Conservation (phyloP, 2,888 invertebrate genomes). For the Polymixis lichenea region DNA sequence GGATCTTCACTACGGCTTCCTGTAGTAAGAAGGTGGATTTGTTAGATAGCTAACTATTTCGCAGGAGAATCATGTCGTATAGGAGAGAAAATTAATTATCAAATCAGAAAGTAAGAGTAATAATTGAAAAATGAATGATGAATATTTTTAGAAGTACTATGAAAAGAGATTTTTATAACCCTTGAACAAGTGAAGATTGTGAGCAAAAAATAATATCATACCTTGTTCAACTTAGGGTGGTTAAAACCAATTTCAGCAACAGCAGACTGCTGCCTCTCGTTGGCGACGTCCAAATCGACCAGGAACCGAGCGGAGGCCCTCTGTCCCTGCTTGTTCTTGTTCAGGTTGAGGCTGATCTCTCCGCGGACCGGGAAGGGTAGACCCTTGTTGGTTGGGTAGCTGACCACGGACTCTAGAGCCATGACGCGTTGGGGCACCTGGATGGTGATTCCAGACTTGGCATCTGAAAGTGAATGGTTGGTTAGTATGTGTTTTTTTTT, state of each 20-base stretch:
- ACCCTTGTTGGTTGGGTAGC: constrained; percentile 82
- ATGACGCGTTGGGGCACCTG: constrained; percentile 93
- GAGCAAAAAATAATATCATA: not conserved
- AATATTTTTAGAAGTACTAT: not conserved
- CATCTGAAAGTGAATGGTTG: constrained; percentile 69
- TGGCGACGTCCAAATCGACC: constrained; percentile 86
- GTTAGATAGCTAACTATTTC: not conserved
- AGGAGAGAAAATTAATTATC: not conserved
- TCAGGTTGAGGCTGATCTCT: constrained; percentile 92
- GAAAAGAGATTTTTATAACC: not conserved
- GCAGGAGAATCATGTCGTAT: not conserved
- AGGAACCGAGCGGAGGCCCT: constrained; percentile 91
- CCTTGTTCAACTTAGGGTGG: constrained; percentile 92
- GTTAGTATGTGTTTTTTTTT: not conserved
- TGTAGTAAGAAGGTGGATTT: constrained; percentile 56
- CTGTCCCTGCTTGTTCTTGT: constrained; percentile 93
- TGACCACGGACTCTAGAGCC: constrained; percentile 90
- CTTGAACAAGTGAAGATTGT: not conserved
- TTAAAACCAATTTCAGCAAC: constrained; percentile 91
- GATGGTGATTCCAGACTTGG: constrained; percentile 89
- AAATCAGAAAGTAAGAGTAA: not conserved
- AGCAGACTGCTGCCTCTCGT: constrained; percentile 86
- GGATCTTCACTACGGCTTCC: constrained; percentile 81
- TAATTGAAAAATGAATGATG: too few relatives aligned
- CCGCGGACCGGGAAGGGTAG: constrained; percentile 91